phyloP scores from a whole-genome alignment of 2,888 invertebrate genomes.

The Drosophila borealis region DNA sequence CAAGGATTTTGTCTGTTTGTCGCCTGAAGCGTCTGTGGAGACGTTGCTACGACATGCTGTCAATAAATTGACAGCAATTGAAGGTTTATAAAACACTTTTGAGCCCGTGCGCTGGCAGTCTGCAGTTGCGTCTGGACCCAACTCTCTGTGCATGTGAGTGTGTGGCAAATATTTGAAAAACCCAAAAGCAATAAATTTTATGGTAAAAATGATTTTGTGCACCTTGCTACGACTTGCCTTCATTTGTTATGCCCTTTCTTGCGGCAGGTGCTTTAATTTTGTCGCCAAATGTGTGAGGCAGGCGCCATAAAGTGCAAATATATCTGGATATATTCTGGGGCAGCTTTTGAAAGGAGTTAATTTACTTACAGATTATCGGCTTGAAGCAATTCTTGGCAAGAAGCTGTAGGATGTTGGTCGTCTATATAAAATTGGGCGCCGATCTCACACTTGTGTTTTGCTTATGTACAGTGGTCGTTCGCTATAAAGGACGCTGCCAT shows the following conservation, averaged over 20 bases:
- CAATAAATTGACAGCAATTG: constrained; percentile 82
- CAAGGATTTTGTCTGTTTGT: constrained; percentile 38
- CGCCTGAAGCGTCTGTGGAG: constrained; percentile 56
- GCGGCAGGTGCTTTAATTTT: neutral
- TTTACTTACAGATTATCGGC: no score
- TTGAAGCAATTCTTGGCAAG: no score
- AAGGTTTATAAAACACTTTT: constrained; percentile 79
- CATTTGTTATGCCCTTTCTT: constrained; percentile 36
- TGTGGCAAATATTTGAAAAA: constrained; percentile 48
- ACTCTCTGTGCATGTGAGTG: constrained; percentile 21
- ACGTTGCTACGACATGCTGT: constrained; percentile 72
- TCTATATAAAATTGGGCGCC: no score
- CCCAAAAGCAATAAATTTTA: constrained; percentile 75
- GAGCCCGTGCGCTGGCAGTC: constrained; percentile 28
- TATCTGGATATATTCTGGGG: no score
- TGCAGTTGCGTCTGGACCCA: constrained; percentile 22
- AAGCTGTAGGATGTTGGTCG: no score
- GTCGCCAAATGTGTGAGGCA: neutral
- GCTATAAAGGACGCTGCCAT: no score
- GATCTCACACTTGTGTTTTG: no score
- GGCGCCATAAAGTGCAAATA: no score
- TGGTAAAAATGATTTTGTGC: constrained; percentile 75
- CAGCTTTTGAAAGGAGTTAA: no score
- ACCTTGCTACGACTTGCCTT: constrained; percentile 48
- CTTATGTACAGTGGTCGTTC: no score